Evolutionary conservation across 2,797 vertebrate genomes (phyloP).

Genomic region (Hylomyscus alleni): DNA sequence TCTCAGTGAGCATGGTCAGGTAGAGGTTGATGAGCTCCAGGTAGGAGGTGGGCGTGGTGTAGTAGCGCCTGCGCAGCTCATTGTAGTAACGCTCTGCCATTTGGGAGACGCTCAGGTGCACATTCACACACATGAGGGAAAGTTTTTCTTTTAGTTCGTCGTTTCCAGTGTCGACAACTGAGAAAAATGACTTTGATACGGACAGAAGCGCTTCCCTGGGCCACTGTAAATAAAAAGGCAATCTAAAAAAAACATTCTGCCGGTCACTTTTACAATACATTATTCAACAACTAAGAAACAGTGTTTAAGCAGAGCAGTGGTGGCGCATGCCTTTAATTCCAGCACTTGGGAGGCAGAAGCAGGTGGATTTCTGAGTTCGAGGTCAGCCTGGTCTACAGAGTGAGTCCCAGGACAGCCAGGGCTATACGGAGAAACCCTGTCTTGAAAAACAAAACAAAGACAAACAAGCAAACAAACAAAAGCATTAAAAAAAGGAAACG

Average conservation of each 20-base stretch:
- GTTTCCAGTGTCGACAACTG: slow-evolving; percentile 89
- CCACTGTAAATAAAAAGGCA: slow-evolving; percentile 87
- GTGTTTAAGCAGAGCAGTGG: neutral
- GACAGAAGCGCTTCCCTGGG: slow-evolving; percentile 93
- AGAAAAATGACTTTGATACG: slow-evolving; percentile 93
- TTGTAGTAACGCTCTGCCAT: slow-evolving; percentile 92
- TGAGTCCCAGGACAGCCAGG: too few species aligned
- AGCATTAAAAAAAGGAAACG: neutral
- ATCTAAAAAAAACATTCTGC: slow-evolving; percentile 12
- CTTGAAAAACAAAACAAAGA: too few species aligned
- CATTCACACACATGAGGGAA: slow-evolving; percentile 93
- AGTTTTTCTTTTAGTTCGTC: slow-evolving; percentile 90
- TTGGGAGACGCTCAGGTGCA: slow-evolving; percentile 92
- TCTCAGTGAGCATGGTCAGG: slow-evolving; percentile 91
- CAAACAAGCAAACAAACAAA: too few species aligned
- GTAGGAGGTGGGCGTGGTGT: slow-evolving; percentile 95
- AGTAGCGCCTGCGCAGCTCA: slow-evolving; percentile 92
- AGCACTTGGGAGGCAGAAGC: too few species aligned
- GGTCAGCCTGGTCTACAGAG: too few species aligned
- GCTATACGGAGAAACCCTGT: too few species aligned
- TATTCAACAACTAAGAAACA: neutral
- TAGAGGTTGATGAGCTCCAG: slow-evolving; percentile 95
- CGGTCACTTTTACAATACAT: neutral
- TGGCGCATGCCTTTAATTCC: too few species aligned
- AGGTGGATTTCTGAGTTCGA: too few species aligned